Conservation (phyloP, 2,888 invertebrate species). For the Gymnocheta viridis region DNA sequence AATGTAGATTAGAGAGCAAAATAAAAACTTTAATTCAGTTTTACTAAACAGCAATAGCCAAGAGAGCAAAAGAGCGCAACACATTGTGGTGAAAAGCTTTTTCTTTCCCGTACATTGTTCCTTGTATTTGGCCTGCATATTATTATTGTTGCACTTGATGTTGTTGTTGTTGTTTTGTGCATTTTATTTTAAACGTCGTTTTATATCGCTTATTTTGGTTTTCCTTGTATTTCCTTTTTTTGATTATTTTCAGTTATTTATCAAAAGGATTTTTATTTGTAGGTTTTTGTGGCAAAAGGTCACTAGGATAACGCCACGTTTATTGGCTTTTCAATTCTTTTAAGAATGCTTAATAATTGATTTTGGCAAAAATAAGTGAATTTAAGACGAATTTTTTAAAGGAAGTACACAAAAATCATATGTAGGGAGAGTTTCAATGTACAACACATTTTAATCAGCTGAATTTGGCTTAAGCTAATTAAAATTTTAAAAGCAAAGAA, state of each 20-base stretch:
- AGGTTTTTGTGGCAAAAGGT: constrained; percentile 67
- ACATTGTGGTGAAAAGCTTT: constrained; percentile 53
- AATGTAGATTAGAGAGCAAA: not conserved
- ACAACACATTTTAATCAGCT: no score
- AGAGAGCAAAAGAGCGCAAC: not conserved
- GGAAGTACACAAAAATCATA: no score
- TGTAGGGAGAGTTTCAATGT: no score
- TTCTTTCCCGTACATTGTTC: not conserved
- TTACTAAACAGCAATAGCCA: not conserved
- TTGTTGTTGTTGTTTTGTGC: not conserved
- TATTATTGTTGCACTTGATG: not conserved
- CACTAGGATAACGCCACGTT: constrained; percentile 51
- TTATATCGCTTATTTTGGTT: not conserved
- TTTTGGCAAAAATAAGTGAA: no score
- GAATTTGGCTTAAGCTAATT: no score
- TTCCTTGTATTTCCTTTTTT: not conserved
- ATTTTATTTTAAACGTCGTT: constrained; percentile 11
- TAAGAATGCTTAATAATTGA: not conserved
- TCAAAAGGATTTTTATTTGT: constrained; percentile 38
- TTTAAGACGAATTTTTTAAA: no score
- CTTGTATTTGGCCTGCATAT: constrained; percentile 19
- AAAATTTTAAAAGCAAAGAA: no score
- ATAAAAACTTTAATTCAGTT: not conserved
- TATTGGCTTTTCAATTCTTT: constrained; percentile 28
- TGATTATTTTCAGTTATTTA: constrained; percentile 32